A percentile compares a stretch with the other conserved stretches of the same genome.
Conservation (phyloP, 2,113 vertebrate species). For the Abramis brama region DNA sequence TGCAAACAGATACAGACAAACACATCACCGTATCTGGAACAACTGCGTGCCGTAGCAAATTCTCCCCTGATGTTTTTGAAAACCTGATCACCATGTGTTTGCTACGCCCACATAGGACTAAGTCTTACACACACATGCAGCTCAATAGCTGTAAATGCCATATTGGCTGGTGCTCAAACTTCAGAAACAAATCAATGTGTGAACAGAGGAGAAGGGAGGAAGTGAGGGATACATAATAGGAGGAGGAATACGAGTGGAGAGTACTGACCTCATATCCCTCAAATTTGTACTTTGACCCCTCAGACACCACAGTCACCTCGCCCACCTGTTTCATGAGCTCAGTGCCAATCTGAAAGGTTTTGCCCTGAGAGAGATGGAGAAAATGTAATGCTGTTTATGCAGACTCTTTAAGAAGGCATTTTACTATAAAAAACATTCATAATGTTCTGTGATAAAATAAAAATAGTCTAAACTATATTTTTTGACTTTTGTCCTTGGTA, state of each 20-base stretch:
- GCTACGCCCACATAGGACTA: slow-evolving; percentile 10
- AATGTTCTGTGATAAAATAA: background rate
- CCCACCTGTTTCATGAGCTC: slow-evolving; percentile 73
- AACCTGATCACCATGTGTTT: slow-evolving; percentile 17
- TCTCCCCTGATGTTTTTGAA: slow-evolving; percentile 11
- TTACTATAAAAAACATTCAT: background rate
- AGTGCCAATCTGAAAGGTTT: slow-evolving; percentile 72
- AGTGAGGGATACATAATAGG: background rate
- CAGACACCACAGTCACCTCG: slow-evolving; percentile 45
- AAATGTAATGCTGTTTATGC: background rate
- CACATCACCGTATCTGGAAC: slow-evolving; percentile 14
- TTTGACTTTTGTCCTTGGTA: too few species aligned
- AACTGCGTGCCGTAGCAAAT: background rate
- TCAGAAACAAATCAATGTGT: slow-evolving; percentile 6
- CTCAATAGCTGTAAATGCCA: slow-evolving; percentile 1
- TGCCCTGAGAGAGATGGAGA: slow-evolving; percentile 56
- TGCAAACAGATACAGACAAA: slow-evolving; percentile 21
- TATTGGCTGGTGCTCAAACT: slow-evolving; percentile 5
- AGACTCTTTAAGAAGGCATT: background rate
- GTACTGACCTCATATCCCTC: slow-evolving; percentile 70
- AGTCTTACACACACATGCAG: slow-evolving; percentile 9
- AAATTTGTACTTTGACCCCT: slow-evolving; percentile 66
- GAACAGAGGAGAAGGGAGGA: background rate
- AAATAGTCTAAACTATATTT: too few species aligned
- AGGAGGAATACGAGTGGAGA: background rate